Evolutionary conservation across 2,113 vertebrate species (phyloP).

Genomic region (Strix uralensis): DNA sequence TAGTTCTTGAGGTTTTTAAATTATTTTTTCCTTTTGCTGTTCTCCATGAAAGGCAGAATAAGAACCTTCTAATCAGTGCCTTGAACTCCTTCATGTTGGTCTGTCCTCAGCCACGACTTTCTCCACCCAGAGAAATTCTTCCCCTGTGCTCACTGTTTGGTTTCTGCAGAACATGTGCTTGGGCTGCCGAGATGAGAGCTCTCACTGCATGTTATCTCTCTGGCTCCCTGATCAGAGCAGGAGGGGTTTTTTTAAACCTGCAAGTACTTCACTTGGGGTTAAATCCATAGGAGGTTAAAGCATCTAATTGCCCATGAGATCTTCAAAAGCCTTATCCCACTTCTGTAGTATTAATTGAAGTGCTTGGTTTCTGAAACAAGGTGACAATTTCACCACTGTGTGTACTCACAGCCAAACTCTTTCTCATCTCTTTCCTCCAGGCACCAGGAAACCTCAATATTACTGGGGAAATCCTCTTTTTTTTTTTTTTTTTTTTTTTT

Average conservation of each 20-base stretch:
- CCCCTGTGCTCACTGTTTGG: neutral
- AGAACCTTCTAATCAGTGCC: neutral
- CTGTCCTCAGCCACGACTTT: neutral
- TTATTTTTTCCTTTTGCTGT: neutral
- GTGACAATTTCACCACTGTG: accelerated
- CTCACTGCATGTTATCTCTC: neutral
- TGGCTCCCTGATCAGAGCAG: neutral
- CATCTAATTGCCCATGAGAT: neutral
- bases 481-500: no score
- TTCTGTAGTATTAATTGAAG: neutral
- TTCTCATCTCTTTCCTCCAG: neutral
- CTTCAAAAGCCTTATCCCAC: neutral
- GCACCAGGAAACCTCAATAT: accelerated
- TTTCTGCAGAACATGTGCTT: neutral
- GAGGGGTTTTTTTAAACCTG: neutral
- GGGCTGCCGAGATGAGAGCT: neutral
- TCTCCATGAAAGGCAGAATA: neutral
- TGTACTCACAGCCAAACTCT: neutral
- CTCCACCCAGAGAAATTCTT: neutral
- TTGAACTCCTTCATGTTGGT: neutral
- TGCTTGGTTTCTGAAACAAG: neutral
- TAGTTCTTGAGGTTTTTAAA: neutral
- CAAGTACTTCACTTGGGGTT: neutral
- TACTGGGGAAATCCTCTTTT: neutral
- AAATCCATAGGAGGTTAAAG: neutral